Evolutionary conservation across 2,113 vertebrate species (phyloP).

Genomic region (Pandion haliaetus): DNA sequence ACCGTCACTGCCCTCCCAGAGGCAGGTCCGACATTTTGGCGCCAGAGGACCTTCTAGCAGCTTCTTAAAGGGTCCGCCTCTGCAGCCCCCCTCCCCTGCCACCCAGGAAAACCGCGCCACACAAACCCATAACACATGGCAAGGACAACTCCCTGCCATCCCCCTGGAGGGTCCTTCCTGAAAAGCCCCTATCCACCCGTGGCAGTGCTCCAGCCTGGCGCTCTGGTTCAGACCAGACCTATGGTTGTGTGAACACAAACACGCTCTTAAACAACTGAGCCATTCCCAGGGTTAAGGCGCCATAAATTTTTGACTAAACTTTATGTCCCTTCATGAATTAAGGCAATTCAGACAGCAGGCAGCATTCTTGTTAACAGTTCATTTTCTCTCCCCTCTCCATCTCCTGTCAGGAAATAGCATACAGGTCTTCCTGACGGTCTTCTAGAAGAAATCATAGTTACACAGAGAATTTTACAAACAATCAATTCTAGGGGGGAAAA

Average conservation of each 20-base stretch:
- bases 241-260: background rate
- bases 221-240: background rate
- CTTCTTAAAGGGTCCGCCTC: no score
- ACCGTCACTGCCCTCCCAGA: no score
- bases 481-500: background rate
- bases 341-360: background rate
- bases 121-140: no score
- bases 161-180: background rate
- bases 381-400: constrained; percentile 25
- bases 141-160: background rate
- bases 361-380: constrained; percentile 7
- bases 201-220: accelerated
- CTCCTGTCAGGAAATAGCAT: constrained; percentile 5
- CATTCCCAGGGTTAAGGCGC: background rate
- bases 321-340: constrained; percentile 41
- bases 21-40: no score
- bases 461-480: background rate
- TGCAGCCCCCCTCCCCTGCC: no score
- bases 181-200: background rate
- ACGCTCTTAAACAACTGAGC: background rate
- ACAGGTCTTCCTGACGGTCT: background rate
- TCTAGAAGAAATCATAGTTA: constrained; percentile 1
- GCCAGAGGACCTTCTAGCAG: no score
- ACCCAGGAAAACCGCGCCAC: no score
- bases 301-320: constrained; percentile 2